Base-by-base conservation (phyloP, 2,888 invertebrate species). In the Zaprionus lineosus region DNA sequence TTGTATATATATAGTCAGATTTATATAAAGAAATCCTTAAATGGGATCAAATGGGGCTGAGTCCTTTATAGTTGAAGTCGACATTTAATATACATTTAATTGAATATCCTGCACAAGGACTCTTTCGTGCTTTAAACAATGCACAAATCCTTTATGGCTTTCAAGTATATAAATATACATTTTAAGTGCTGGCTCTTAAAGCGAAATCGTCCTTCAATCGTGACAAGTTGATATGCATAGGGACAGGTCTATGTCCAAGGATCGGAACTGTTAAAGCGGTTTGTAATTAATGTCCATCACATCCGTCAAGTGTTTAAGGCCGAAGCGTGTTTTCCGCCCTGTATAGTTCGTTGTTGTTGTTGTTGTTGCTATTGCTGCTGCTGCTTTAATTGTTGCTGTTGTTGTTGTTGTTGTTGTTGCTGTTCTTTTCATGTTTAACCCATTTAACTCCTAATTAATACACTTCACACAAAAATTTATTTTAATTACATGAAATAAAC, bases 401-500 rank as follows among this genome's bases (percentile, higher is more conserved):
- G 48, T 29, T 64, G 41, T 4, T 18, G 4, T 11, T 16, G 34
- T 16, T 2, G 34, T 2, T 16, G 24, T 2, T 15, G 15, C 18
- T 43, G 43, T 50, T 57, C 55, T 58, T 62, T 58, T 69, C 62
- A 67, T 63, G 69, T 63, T 79, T 84, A 79, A 84, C 78, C 78
- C 83, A 78, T 82, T 84, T 81, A 84, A 81, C 78, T 78, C 78
- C 81, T 82, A 81, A 81, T 81, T 84, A 81, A 81, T 81, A 78
- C 83, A 78, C 81, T 84, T 84, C 81, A 84, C 79, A 70, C 69
- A 78, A 82, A 81, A 82, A 81, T 74, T 78, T 78, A 71, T 82
- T 79, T 79, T 84, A 79, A 79, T 79, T 79, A 84, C 84, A 79
- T 56, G 66, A 77, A 81, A 84, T 84, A 81, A 79, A 78, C 64